Evolutionary conservation across 2,113 vertebrate species (phyloP), one percentile per base, ranked within the genome.

Genomic region (Plotosus lineatus): DNA sequence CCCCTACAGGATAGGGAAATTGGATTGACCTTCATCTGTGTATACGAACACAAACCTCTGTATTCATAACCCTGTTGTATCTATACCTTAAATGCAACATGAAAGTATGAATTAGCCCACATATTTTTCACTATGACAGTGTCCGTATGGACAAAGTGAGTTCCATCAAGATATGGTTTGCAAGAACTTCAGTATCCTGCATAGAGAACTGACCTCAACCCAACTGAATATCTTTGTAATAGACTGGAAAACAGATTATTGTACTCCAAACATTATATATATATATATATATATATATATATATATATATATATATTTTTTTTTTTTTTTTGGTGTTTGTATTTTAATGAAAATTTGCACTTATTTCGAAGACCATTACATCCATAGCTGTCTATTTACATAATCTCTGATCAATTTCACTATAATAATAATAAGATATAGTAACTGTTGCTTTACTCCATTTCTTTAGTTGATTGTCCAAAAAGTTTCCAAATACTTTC

Each of bases 401-500:
- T 26, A 4, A 38, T 44, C 3, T 11, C 12, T 44, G 23, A 68
- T 3, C 36, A 40, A 33, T 40, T 38, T 61, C 14, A 61, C 15
- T 93, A 89, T 88, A n/a, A n/a, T 36, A 26, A 69, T 75, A 55
- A 26, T 33, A 12, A 19, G 6, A 33, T 51, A 31, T 60, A 15
- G 42, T 48, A 21, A 7, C 7, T 28, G 4, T 44, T 36, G 50
- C n/a, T 12, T 42, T 80, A 10, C 58, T 48, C 40, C 12, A 78
- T 50, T 60, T 73, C 44, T 63, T 46, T 58, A 19, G 38, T 28
- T 71, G 55, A 19, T 77, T 84, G 84, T 85, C 82, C 65, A 83
- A 83, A 85, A 86, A 75, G 78, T 69, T 68, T 82, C 80, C 80
- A 80, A 85, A 80, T 83, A 83, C 83, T 90, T 86, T 87, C 80